A percentile compares a stretch with the other conserved stretches of the same genome.
phyloP scores from a whole-genome alignment of 2,797 vertebrate genomes.

The Notolabrus celidotus region DNA sequence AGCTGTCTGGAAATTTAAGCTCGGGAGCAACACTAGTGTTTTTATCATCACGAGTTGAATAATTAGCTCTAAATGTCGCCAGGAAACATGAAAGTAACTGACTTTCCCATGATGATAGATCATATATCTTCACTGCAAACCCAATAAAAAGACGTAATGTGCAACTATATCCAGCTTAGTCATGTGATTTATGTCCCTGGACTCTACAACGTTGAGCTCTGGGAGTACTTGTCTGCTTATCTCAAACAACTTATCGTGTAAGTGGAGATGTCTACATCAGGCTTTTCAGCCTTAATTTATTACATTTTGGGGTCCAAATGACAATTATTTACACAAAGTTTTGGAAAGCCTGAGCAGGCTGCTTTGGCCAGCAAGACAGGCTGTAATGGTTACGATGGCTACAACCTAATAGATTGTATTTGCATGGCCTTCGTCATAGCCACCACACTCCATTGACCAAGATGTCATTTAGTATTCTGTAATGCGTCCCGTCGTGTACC shows the following conservation, averaged over 20 bases:
- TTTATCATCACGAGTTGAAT: conserved; percentile 59
- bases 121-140: conserved; percentile 56
- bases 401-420: background rate
- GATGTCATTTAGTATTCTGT: background rate
- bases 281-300: background rate
- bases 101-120: conserved; percentile 72
- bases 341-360: too few relatives aligned
- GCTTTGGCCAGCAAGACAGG: too few relatives aligned
- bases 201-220: conserved; percentile 33
- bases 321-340: background rate
- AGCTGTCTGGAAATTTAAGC: conserved; percentile 60
- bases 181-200: conserved; percentile 44
- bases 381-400: too few relatives aligned
- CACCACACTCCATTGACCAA: background rate
- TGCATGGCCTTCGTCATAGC: background rate
- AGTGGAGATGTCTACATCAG: background rate
- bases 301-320: background rate
- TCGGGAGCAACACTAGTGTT: conserved; percentile 40
- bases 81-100: conserved; percentile 59
- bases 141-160: conserved; percentile 40
- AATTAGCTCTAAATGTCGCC: conserved; percentile 64
- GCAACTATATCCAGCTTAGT: conserved; percentile 46
- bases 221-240: background rate
- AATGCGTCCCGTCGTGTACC: background rate
- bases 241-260: background rate